Evolutionary conservation across 1,140 invertebrate genomes (phyloP).

Genomic region (Tetramorium simillimum): DNA sequence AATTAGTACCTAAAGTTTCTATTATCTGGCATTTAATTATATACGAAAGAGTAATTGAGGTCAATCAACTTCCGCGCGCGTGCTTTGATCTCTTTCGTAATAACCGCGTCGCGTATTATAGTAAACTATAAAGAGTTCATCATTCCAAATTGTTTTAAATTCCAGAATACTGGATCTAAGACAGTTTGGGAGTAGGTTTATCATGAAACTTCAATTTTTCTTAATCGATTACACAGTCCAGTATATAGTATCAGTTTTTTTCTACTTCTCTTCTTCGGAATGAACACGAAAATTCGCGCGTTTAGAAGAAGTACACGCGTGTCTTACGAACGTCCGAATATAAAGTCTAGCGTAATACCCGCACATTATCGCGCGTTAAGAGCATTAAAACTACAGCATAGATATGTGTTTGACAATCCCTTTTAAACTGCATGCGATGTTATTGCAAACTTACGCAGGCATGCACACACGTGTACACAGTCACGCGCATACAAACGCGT

Average conservation of each 20-base stretch:
- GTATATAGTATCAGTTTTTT: conserved; percentile 1
- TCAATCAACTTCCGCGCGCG: background rate
- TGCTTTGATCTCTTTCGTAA: conserved; percentile 11
- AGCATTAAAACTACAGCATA: conserved; percentile 67
- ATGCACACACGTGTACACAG: conserved; percentile 63
- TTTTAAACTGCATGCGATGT: conserved; percentile 83
- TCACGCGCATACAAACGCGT: background rate
- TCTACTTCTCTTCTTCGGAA: background rate
- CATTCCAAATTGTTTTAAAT: conserved; percentile 9
- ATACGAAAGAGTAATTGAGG: background rate
- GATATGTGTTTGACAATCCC: conserved; percentile 83
- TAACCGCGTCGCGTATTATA: background rate
- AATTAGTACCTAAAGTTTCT: conserved; percentile 26
- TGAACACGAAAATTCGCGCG: background rate
- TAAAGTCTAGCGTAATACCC: conserved; percentile 12
- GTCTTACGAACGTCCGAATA: conserved; percentile 13
- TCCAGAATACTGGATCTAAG: background rate
- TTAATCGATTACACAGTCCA: background rate
- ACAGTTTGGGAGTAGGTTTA: background rate
- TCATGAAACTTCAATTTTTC: background rate
- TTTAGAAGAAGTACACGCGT: conserved; percentile 28
- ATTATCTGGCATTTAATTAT: conserved; percentile 7
- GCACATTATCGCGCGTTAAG: conserved; percentile 26
- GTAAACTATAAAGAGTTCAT: background rate
- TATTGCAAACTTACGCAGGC: conserved; percentile 63